These are phyloP conservation scores for Melanargia galathea DNA, from an alignment of 2,888 invertebrate species.

Conservation along the genomic window DNA sequence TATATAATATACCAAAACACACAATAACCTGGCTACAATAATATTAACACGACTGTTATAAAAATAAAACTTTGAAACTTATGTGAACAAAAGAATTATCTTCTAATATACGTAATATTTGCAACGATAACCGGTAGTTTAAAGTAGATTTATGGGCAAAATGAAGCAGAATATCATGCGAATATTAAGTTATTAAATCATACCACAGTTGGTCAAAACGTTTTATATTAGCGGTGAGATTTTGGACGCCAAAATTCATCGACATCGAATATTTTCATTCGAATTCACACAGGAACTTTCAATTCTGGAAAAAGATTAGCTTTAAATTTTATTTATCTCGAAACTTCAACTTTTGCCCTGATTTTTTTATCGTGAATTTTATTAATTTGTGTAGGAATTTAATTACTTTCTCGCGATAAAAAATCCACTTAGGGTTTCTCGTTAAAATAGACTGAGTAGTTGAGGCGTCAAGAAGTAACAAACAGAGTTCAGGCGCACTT, in stretches of 20 bases:
- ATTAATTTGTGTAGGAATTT: too few species aligned
- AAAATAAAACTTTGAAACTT: background rate
- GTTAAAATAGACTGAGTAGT: too few species aligned
- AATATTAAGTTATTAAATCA: conserved; percentile 28
- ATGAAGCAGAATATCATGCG: conserved; percentile 17
- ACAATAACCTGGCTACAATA: too few species aligned
- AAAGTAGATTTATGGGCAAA: conserved; percentile 18
- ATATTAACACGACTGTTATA: background rate
- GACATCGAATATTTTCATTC: background rate
- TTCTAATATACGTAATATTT: conserved; percentile 18
- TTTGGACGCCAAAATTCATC: conserved; percentile 18
- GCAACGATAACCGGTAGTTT: conserved; percentile 14
- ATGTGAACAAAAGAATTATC: conserved; percentile 16
- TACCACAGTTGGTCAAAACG: conserved; percentile 26
- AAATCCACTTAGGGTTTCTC: too few species aligned
- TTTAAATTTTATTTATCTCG: too few species aligned
- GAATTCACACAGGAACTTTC: background rate
- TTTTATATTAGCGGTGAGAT: conserved; percentile 14
- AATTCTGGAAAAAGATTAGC: too few species aligned
- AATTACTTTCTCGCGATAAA: too few species aligned
- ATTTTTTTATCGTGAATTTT: too few species aligned
- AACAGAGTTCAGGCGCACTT: too few species aligned
- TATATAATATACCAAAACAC: too few species aligned
- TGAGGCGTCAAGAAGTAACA: too few species aligned
- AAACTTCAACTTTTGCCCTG: too few species aligned